These are phyloP conservation scores for Cataglyphis rosenhaueri DNA, from an alignment of 2,888 invertebrate genomes.

Conservation along the genomic window DNA sequence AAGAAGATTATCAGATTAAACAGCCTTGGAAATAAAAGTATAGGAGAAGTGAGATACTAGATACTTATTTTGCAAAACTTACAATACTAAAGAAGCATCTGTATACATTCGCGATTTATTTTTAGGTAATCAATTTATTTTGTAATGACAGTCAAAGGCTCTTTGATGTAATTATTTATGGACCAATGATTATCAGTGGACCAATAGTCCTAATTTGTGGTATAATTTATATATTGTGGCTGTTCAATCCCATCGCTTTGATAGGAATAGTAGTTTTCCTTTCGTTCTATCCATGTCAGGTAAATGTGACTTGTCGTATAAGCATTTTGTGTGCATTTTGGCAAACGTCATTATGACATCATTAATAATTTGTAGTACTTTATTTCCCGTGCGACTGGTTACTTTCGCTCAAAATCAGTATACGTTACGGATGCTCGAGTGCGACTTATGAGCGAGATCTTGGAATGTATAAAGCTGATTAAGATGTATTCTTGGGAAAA, in stretches of 20 bases:
- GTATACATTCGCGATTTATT: slow-evolving; percentile 52
- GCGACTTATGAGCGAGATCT: slow-evolving; percentile 87
- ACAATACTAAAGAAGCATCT: not conserved
- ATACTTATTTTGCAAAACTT: slow-evolving; percentile 1
- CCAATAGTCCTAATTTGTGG: slow-evolving; percentile 86
- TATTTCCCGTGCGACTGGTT: slow-evolving; percentile 84
- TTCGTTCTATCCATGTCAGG: slow-evolving; percentile 87
- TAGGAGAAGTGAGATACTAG: slow-evolving; percentile 81
- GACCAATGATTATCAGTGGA: slow-evolving; percentile 87
- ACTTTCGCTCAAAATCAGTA: slow-evolving; percentile 77
- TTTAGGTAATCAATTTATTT: slow-evolving; percentile 87
- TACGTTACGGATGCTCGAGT: slow-evolving; percentile 83
- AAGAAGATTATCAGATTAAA: slow-evolving; percentile 83
- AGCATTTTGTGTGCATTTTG: not conserved
- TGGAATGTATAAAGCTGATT: slow-evolving; percentile 87
- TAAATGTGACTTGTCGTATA: slow-evolving; percentile 73
- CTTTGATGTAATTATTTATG: slow-evolving; percentile 86
- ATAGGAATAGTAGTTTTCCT: slow-evolving; percentile 86
- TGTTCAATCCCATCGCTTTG: slow-evolving; percentile 87
- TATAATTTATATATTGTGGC: slow-evolving; percentile 85
- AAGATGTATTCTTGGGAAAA: slow-evolving; percentile 90
- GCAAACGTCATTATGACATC: not conserved
- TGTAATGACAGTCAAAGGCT: slow-evolving; percentile 87
- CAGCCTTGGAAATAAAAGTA: slow-evolving; percentile 85
- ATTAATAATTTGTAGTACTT: slow-evolving; percentile 82